Evolutionary conservation across 2,797 vertebrate genomes (phyloP).

Genomic region (Malacoraja senta): DNA sequence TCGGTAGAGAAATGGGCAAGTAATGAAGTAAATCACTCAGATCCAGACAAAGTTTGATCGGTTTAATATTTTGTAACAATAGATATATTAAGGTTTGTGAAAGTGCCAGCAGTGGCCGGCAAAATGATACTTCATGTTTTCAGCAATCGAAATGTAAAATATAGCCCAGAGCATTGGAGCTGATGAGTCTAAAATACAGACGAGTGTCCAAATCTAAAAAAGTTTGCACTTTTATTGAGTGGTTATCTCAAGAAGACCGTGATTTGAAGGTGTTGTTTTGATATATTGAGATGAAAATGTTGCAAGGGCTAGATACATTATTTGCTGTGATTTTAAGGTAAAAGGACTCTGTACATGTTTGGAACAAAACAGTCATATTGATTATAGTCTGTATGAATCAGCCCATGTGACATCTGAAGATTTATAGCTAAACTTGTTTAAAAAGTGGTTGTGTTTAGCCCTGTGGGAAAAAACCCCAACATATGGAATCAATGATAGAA

Average conservation of each 20-base stretch:
- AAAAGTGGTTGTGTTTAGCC: not conserved
- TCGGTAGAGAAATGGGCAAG: not conserved
- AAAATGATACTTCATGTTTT: not conserved
- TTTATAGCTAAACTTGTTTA: not conserved
- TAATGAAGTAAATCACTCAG: slow-evolving; percentile 30
- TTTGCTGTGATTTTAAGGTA: not conserved
- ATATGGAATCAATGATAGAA: not conserved
- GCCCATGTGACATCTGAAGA: not conserved
- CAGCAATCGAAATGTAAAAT: not conserved
- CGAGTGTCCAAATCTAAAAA: not conserved
- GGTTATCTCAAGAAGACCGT: not conserved
- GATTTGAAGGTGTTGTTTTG: not conserved
- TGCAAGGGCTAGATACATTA: not conserved
- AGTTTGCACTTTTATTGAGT: not conserved
- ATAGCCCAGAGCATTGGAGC: not conserved
- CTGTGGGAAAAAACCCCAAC: not conserved
- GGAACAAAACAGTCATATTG: not conserved
- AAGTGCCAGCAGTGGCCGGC: not conserved
- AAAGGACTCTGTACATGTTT: not conserved
- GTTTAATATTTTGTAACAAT: not conserved
- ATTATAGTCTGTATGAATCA: not conserved
- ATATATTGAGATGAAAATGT: not conserved
- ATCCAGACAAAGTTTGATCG: slow-evolving; percentile 8
- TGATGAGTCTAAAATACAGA: not conserved
- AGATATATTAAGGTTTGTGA: not conserved